Evolutionary conservation across 2,797 vertebrate genomes (phyloP).

Genomic region (Sciurus carolinensis): DNA sequence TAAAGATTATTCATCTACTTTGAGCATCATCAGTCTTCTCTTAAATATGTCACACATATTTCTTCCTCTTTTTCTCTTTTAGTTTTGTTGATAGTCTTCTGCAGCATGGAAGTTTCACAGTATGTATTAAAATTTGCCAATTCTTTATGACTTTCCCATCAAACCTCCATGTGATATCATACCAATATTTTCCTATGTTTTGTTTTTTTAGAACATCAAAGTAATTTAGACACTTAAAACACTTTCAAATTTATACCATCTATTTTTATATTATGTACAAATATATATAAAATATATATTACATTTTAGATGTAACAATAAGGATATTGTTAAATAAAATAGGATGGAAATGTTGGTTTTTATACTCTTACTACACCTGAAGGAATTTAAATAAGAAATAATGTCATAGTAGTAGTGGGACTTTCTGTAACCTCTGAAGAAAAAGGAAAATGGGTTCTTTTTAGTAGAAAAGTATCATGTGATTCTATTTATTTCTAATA

Average conservation of each 20-base stretch:
- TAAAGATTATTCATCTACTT: background rate
- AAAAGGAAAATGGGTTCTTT: background rate
- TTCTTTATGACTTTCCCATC: background rate
- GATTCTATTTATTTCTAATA: background rate
- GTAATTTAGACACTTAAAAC: slow-evolving; percentile 14
- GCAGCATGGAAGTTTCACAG: background rate
- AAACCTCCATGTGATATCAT: background rate
- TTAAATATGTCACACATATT: background rate
- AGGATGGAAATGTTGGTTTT: background rate
- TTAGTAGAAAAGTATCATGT: background rate
- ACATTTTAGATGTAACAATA: background rate
- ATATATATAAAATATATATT: background rate
- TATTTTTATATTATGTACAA: background rate
- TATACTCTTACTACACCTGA: background rate
- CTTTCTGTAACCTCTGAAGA: background rate
- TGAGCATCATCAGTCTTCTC: background rate
- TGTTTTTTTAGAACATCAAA: background rate
- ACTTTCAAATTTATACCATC: background rate
- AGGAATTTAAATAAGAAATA: slow-evolving; percentile 28
- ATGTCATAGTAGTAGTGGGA: background rate
- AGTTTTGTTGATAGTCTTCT: background rate
- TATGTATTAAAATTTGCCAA: background rate
- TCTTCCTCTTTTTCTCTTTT: background rate
- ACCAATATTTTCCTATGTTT: background rate
- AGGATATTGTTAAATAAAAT: background rate